A percentile compares a stretch with the other conserved stretches of the same genome.
These are phyloP conservation scores for Acanthacorydalis orientalis DNA, from an alignment of 2,888 invertebrate genomes.

Conservation along the genomic window DNA sequence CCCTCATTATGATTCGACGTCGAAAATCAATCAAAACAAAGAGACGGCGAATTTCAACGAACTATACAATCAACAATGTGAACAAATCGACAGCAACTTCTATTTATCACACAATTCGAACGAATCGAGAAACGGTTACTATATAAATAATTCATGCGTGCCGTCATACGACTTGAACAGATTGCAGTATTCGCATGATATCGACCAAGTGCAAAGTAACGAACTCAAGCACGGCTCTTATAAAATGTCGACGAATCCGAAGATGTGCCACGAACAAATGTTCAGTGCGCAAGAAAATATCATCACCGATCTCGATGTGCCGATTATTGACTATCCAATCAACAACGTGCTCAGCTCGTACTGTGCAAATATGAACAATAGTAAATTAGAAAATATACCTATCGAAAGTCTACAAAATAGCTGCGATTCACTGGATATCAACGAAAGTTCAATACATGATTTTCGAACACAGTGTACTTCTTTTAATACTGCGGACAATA, in stretches of 20 bases:
- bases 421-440: slow-evolving; percentile 2
- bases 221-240: slow-evolving; percentile 3
- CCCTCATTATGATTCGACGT: background rate
- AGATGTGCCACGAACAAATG: background rate
- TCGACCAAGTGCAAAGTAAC: background rate
- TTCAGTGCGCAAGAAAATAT: background rate
- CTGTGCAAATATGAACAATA: slow-evolving; percentile 4
- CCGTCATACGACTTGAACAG: background rate
- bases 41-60: background rate
- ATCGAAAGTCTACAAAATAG: background rate
- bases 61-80: background rate
- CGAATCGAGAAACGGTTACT: background rate
- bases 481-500: background rate
- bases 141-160: background rate
- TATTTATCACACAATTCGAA: background rate
- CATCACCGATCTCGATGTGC: slow-evolving; percentile 5
- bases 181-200: background rate
- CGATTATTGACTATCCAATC: slow-evolving; percentile 5
- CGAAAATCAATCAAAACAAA: background rate
- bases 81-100: background rate
- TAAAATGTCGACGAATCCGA: background rate
- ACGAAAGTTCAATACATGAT: background rate
- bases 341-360: slow-evolving; percentile 1
- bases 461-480: background rate
- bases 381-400: background rate